A percentile compares a stretch with the other conserved stretches of the same genome.
These are phyloP conservation scores for Papilio demoleus DNA, from an alignment of 2,888 invertebrate genomes.

Conservation along the genomic window DNA sequence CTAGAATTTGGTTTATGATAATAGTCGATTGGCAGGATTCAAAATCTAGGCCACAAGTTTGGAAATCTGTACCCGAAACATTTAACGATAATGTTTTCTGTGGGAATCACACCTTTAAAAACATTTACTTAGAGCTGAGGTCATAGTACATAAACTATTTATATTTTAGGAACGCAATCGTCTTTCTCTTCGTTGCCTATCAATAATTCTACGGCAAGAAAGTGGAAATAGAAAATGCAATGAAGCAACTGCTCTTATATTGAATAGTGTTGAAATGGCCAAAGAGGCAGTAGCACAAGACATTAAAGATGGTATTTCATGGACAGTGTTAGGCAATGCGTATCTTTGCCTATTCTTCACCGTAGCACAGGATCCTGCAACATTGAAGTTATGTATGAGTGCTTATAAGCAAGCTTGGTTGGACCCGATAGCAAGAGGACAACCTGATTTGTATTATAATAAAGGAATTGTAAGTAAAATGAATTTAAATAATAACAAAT, in stretches of 20 bases:
- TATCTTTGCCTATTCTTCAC: slow-evolving; percentile 92
- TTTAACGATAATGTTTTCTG: neutral
- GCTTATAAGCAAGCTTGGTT: slow-evolving; percentile 92
- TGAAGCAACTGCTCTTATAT: slow-evolving; percentile 84
- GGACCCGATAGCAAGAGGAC: slow-evolving; percentile 87
- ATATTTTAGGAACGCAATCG: slow-evolving; percentile 86
- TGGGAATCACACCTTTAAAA: no score
- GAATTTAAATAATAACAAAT: neutral
- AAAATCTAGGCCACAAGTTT: no score
- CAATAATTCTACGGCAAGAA: slow-evolving; percentile 91
- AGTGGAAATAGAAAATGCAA: slow-evolving; percentile 64
- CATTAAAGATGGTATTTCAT: slow-evolving; percentile 90
- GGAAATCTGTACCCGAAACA: no score
- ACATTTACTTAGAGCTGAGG: neutral
- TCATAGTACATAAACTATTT: slow-evolving; percentile 9
- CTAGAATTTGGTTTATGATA: no score
- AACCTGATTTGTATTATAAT: slow-evolving; percentile 92
- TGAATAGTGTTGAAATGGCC: slow-evolving; percentile 89
- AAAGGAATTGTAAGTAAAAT: slow-evolving; percentile 88
- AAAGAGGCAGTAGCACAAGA: slow-evolving; percentile 92
- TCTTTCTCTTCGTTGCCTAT: slow-evolving; percentile 89
- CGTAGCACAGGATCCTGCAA: slow-evolving; percentile 87
- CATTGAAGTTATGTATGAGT: slow-evolving; percentile 88
- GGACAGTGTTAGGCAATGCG: slow-evolving; percentile 93
- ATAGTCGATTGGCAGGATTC: no score